Evolutionary conservation across 1,140 invertebrate species (phyloP), one percentile per base, ranked within the genome.

Genomic region (Cyrtorhinus lividipennis): DNA sequence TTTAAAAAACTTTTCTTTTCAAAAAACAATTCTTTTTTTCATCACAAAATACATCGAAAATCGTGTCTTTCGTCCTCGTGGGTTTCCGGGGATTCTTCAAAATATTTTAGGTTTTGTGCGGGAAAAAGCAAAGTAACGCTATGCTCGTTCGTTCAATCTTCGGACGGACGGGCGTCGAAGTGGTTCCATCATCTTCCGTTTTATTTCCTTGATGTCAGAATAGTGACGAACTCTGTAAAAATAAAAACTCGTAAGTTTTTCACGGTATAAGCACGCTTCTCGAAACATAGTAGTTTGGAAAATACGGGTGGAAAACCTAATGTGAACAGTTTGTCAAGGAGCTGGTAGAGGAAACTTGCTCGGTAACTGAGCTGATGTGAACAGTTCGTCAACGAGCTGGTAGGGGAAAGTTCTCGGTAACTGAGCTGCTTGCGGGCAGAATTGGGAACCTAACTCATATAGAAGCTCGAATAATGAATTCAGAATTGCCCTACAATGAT

Each of bases 151-250:
- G 5, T 5, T 38, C 15, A 8, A 5, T 38, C 30, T 15, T 38
- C 15, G 5, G 5, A 38, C 15, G 5, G 30, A 38, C 30, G 30
- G 15, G 30, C 30, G 30, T 38, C 30, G 30, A 38, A 15, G 15
- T 38, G 15, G 30, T 8, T 38, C 30, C 30, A 8, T 38, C 15
- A 8, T 38, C 30, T 38, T 38, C 15, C 30, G 24, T 56, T 67
- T 69, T 78, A 79, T 74, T 78, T 78, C 72, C 79, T 80, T 62
- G 78, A 76, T 66, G 79, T 81, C 69, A 81, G 68, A 67, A 82
- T 81, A 70, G 77, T 78, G 64, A 81, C 79, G 68, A 82, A 82
- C 69, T 82, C 80, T 82, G 72, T 57, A 76, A 76, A 38, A 68
- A 69, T 69, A 69, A 56, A 67, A 66, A 59, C 38, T 61, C 25